A percentile compares a stretch with the other conserved stretches of the same genome.
These are phyloP conservation scores for Ophiodon elongatus DNA, from an alignment of 2,113 vertebrate genomes.

Conservation along the genomic window DNA sequence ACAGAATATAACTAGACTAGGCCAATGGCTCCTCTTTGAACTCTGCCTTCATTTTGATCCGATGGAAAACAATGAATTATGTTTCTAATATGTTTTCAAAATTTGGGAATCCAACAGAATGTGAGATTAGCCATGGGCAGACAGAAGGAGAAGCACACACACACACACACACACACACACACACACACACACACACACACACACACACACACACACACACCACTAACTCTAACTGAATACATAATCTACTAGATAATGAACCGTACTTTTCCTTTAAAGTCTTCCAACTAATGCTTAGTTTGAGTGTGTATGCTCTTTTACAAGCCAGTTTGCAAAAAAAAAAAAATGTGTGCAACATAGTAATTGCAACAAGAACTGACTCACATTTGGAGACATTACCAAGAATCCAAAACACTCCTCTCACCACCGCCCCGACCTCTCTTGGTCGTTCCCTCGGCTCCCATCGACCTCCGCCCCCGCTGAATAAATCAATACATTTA, in stretches of 20 bases:
- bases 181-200: too few species aligned
- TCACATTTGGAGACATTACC: conserved; percentile 24
- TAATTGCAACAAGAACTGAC: conserved; percentile 12
- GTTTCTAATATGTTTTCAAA: neutral
- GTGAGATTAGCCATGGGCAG: neutral
- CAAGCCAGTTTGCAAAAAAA: neutral
- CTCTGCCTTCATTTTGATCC: too few species aligned
- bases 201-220: too few species aligned
- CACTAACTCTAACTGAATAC: too few species aligned
- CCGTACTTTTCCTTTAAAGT: neutral
- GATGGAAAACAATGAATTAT: neutral
- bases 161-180: too few species aligned
- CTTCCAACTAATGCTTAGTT: neutral
- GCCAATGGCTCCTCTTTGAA: neutral
- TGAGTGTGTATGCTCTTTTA: neutral
- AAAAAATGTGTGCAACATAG: neutral
- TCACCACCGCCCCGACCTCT: neutral
- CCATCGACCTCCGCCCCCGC: conserved; percentile 14
- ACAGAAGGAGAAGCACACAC: neutral
- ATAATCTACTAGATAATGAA: neutral
- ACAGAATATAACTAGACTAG: neutral
- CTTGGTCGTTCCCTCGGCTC: conserved; percentile 1
- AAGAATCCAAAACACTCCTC: conserved; percentile 20
- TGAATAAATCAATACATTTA: conserved; percentile 48
- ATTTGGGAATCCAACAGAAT: neutral